Evolutionary conservation across 2,888 invertebrate genomes (phyloP), one percentile per base, ranked within the genome.

Genomic region (Endotricha flammealis): DNA sequence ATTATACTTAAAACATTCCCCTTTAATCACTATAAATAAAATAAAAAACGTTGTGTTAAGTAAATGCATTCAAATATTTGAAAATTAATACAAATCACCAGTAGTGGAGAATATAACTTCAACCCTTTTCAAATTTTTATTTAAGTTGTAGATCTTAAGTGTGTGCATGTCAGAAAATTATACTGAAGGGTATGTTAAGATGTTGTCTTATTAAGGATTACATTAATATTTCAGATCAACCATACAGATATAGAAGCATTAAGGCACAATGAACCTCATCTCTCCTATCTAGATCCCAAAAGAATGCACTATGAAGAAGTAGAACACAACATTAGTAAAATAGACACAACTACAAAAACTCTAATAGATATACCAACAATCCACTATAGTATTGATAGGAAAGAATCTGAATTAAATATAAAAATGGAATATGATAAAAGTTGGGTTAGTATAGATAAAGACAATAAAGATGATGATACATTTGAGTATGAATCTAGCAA

Each of bases 181-280:
- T n/a, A n/a, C n/a, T n/a, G n/a, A n/a, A n/a, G n/a, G n/a, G n/a
- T n/a, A n/a, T n/a, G n/a, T n/a, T n/a, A n/a, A n/a, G n/a, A n/a
- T n/a, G n/a, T n/a, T n/a, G n/a, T n/a, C n/a, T n/a, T n/a, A n/a
- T n/a, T 16, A 6, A 16, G 6, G 6, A 16, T 6, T 4, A 16
- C 6, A 4, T 16, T 16, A 16, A 16, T 16, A n/a, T n/a, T 65
- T 29, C 65, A 83, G 83, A 67, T 83, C 8, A 75, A 57, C 31
- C 48, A 53, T 42, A 37, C 42, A 4, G 52, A 66, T 39, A 46
- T 85, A 8, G 42, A 63, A 41, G 42, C 55, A 23, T 42, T 82
- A 29, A 54, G 81, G 41, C 46, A 56, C 8, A 44, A 56, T 32
- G 29, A n/a, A n/a, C n/a, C n/a, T 50, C 42, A 43, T 71, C 79